A percentile compares a stretch with the other conserved stretches of the same genome.
Evolutionary conservation across 2,797 vertebrate species (phyloP).

Genomic region (Poeciliopsis paucimaculata): DNA sequence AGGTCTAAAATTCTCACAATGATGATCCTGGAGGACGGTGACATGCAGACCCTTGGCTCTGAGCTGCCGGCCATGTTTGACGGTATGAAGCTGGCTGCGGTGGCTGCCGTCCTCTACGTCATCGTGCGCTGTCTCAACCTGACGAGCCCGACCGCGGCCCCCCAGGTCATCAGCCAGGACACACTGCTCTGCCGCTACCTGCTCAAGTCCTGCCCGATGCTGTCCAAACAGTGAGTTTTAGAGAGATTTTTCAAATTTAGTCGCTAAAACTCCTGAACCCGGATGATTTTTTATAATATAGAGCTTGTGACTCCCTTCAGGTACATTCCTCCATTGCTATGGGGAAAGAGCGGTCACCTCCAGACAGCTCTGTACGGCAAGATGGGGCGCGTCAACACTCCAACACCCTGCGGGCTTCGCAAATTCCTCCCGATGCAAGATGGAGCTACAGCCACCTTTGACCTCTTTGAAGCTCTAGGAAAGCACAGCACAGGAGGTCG

Average conservation of each 20-base stretch:
- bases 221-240: slow-evolving; percentile 92
- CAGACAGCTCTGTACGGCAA: slow-evolving; percentile 95
- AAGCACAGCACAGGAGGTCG: slow-evolving; percentile 90
- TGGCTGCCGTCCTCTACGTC: slow-evolving; percentile 90
- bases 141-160: slow-evolving; percentile 88
- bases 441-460: slow-evolving; percentile 93
- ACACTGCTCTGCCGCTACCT: slow-evolving; percentile 88
- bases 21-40: slow-evolving; percentile 43
- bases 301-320: slow-evolving; percentile 69
- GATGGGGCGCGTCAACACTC: slow-evolving; percentile 92
- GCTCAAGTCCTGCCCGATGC: slow-evolving; percentile 89
- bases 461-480: slow-evolving; percentile 89
- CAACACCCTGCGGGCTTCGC: slow-evolving; percentile 88
- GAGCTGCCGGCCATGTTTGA: slow-evolving; percentile 94
- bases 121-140: slow-evolving; percentile 94
- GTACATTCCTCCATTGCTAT: slow-evolving; percentile 94
- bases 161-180: slow-evolving; percentile 88
- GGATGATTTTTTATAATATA: slow-evolving; percentile 25
- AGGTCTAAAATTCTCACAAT: slow-evolving; percentile 49
- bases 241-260: not conserved
- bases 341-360: slow-evolving; percentile 96
- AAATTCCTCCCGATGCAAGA: slow-evolving; percentile 93
- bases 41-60: slow-evolving; percentile 54
- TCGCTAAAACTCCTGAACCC: slow-evolving; percentile 14
- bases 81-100: slow-evolving; percentile 91